Evolutionary conservation across 2,113 vertebrate genomes (phyloP).

Genomic region (Pangasianodon gigas): DNA sequence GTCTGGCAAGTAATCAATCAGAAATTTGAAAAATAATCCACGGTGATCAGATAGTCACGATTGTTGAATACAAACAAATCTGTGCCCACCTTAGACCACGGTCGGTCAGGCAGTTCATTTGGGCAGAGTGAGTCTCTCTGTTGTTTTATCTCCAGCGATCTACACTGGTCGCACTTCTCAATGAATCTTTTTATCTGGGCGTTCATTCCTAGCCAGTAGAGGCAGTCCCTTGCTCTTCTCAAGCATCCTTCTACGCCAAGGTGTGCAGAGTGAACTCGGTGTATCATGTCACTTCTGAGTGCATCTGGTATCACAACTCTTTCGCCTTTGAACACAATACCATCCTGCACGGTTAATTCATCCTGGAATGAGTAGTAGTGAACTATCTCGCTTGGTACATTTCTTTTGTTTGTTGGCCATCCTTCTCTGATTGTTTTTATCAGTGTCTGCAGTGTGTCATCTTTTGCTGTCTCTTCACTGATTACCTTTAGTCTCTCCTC

Average conservation of each 20-base stretch:
- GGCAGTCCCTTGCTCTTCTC: constrained; percentile 13
- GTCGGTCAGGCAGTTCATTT: constrained; percentile 19
- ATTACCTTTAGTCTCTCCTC: background rate
- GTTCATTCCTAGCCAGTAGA: constrained; percentile 17
- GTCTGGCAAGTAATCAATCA: constrained; percentile 25
- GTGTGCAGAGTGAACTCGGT: constrained; percentile 37
- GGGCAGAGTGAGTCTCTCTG: constrained; percentile 23
- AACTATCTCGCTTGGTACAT: background rate
- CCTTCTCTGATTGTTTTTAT: constrained; percentile 24
- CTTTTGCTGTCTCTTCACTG: background rate
- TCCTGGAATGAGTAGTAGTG: background rate
- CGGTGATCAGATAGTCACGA: constrained; percentile 29
- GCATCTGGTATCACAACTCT: constrained; percentile 6
- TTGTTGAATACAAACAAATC: constrained; percentile 29
- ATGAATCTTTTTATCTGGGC: background rate
- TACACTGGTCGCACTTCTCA: background rate
- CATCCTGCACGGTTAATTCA: constrained; percentile 29
- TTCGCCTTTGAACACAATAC: constrained; percentile 37
- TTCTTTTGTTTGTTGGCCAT: constrained; percentile 37
- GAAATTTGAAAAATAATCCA: constrained; percentile 44
- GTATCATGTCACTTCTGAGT: constrained; percentile 26
- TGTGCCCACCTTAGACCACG: constrained; percentile 34
- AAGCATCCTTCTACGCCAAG: constrained; percentile 40
- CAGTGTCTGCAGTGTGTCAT: constrained; percentile 16
- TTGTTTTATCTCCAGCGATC: background rate